Evolutionary conservation across 2,113 vertebrate species (phyloP).

Genomic region (Hipposideros armiger): DNA sequence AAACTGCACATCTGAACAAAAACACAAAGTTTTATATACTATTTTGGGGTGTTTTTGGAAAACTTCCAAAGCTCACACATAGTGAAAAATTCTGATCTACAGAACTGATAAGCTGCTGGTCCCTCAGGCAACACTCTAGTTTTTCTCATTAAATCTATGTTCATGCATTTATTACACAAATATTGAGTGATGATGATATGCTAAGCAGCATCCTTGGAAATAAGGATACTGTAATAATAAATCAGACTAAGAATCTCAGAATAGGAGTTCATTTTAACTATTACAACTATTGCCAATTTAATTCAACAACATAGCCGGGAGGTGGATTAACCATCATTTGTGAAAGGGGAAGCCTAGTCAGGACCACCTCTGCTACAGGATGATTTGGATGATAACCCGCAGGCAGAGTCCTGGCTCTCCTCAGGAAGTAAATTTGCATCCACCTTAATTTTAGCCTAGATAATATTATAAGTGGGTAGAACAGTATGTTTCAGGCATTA

Average conservation of each 20-base stretch:
- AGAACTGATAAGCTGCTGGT: background rate
- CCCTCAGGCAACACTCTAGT: background rate
- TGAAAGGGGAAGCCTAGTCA: background rate
- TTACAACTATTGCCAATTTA: background rate
- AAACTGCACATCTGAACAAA: conserved; percentile 12
- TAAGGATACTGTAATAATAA: background rate
- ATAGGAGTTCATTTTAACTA: conserved; percentile 13
- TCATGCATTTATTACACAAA: conserved; percentile 38
- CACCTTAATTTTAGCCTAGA: conserved; percentile 4
- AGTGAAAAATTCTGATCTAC: background rate
- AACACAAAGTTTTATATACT: conserved; percentile 20
- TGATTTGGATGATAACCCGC: background rate
- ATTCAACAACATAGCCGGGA: background rate
- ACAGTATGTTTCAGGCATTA: background rate
- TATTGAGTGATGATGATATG: background rate
- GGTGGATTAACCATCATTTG: background rate
- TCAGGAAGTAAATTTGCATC: background rate
- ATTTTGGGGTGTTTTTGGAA: background rate
- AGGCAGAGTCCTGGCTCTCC: background rate
- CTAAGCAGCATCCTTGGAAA: background rate
- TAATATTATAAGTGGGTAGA: conserved; percentile 1
- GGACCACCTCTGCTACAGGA: background rate
- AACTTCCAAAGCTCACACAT: background rate
- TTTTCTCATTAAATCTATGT: conserved; percentile 41
- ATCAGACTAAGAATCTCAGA: background rate